These are phyloP conservation scores for Conops quadrifasciatus DNA, from an alignment of 2,888 invertebrate genomes.

Conservation along the genomic window DNA sequence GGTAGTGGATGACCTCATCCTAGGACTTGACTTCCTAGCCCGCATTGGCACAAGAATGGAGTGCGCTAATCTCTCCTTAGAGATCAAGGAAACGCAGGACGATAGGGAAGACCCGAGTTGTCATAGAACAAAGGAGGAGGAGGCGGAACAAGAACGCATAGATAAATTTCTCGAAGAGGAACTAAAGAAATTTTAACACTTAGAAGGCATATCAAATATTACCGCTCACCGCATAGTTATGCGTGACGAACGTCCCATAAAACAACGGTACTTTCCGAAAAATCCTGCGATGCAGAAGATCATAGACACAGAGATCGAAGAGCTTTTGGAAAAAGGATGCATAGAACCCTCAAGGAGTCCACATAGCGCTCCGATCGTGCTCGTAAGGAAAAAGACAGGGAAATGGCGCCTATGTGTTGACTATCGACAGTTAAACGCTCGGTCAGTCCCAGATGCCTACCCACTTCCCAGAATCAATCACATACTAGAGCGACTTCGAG, in stretches of 20 bases:
- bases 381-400: conserved; percentile 34
- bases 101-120: background rate
- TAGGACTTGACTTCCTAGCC: background rate
- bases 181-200: background rate
- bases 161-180: background rate
- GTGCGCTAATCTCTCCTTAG: background rate
- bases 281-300: conserved; percentile 36
- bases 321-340: conserved; percentile 12
- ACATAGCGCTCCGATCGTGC: conserved; percentile 33
- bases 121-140: background rate
- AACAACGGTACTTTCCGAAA: conserved; percentile 27
- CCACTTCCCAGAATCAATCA: conserved; percentile 27
- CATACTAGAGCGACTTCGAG: conserved; percentile 27
- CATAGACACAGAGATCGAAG: conserved; percentile 32
- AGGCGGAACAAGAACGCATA: background rate
- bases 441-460: conserved; percentile 31
- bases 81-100: background rate
- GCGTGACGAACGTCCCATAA: conserved; percentile 27
- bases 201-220: background rate
- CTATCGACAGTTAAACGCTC: conserved; percentile 28
- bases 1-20: background rate
- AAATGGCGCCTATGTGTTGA: conserved; percentile 38
- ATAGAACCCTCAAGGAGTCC: conserved; percentile 37
- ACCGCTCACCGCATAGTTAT: conserved; percentile 15
- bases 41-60: background rate